These are phyloP conservation scores for Cephus sareptanus DNA, from an alignment of 2,888 invertebrate species.

Conservation along the genomic window DNA sequence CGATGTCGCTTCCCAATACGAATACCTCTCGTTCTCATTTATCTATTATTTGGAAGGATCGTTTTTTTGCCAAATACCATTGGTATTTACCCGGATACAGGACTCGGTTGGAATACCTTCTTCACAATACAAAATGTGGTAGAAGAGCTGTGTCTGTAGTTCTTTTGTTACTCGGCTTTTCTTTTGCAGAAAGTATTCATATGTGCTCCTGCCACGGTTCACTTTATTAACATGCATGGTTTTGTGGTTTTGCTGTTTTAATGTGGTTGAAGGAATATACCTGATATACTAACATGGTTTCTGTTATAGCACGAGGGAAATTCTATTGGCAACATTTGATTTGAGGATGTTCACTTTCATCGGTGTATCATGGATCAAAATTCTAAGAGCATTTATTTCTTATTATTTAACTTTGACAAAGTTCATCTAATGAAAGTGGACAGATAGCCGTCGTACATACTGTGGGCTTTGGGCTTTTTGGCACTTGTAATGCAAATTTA, in stretches of 20 bases:
- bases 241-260: neutral
- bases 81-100: slow-evolving; percentile 11
- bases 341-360: neutral
- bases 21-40: slow-evolving; percentile 6
- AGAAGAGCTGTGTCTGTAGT: no score
- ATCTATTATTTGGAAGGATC: slow-evolving; percentile 16
- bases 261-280: neutral
- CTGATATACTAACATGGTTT: neutral
- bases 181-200: no score
- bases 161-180: no score
- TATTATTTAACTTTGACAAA: neutral
- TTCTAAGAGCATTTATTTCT: neutral
- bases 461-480: neutral
- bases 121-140: neutral
- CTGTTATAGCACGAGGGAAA: neutral
- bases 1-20: slow-evolving; percentile 22
- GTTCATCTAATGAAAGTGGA: neutral
- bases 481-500: neutral
- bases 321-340: neutral
- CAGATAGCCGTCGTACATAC: neutral
- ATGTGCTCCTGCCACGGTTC: no score
- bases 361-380: neutral
- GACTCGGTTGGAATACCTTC: slow-evolving; percentile 12
- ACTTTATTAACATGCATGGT: neutral
- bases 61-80: slow-evolving; percentile 12